Percentiles rank a stretch among this genome's conserved stretches.
phyloP scores from a whole-genome alignment of 2,797 vertebrate genomes.

The Sandelia bainsii region DNA sequence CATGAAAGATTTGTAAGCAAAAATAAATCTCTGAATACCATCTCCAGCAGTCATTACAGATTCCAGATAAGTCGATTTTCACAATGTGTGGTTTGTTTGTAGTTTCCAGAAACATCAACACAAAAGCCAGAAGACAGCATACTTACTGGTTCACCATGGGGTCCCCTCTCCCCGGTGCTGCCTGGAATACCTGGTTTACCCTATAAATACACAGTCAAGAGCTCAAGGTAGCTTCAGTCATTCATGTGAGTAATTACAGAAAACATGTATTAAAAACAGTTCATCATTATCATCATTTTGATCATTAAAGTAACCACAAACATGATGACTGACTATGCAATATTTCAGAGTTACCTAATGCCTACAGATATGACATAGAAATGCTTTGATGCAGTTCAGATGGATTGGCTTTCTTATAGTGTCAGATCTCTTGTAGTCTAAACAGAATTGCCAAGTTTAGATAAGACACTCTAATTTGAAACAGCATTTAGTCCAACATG shows the following conservation, averaged over 20 bases:
- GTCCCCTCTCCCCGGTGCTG: slow-evolving; percentile 88
- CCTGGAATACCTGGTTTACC: slow-evolving; percentile 89
- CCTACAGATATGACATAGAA: slow-evolving; percentile 11
- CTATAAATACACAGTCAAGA: slow-evolving; percentile 77
- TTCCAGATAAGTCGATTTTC: neutral
- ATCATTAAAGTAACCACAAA: slow-evolving; percentile 6
- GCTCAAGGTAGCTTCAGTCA: neutral
- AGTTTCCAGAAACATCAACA: slow-evolving; percentile 26
- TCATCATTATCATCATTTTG: slow-evolving; percentile 14
- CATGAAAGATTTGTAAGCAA: neutral
- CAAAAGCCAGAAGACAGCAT: slow-evolving; percentile 1
- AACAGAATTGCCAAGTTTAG: slow-evolving; percentile 30
- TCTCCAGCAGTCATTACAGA: neutral
- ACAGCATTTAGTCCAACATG: neutral
- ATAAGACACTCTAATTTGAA: slow-evolving; percentile 19
- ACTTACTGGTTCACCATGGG: slow-evolving; percentile 93
- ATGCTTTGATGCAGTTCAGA: slow-evolving; percentile 14
- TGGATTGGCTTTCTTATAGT: neutral
- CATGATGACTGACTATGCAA: slow-evolving; percentile 27
- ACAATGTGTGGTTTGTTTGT: slow-evolving; percentile 6
- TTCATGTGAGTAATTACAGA: slow-evolving; percentile 13
- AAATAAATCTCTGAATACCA: neutral
- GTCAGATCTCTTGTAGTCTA: slow-evolving; percentile 18
- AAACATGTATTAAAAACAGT: slow-evolving; percentile 24
- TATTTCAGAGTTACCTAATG: slow-evolving; percentile 19